phyloP scores from a whole-genome alignment of 2,113 vertebrate species.

The Mormyrus iriodes region DNA sequence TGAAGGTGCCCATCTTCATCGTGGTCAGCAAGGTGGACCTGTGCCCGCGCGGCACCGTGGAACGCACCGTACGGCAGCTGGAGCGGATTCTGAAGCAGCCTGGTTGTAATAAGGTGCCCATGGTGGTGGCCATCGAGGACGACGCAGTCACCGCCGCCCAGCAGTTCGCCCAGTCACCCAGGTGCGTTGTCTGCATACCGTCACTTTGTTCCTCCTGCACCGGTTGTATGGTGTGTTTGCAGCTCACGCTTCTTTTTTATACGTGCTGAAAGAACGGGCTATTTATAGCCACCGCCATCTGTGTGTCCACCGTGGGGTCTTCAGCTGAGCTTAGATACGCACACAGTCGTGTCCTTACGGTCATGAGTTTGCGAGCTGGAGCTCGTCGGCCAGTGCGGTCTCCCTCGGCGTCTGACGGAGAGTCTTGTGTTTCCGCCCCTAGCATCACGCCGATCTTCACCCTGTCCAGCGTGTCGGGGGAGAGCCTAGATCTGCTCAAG shows the following conservation, averaged over 20 bases:
- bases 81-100: constrained; percentile 92
- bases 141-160: constrained; percentile 95
- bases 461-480: constrained; percentile 88
- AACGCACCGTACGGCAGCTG: constrained; percentile 89
- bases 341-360: background rate
- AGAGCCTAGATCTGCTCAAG: constrained; percentile 89
- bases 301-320: background rate
- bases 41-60: constrained; percentile 81
- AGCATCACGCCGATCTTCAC: constrained; percentile 97
- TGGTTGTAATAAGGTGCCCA: constrained; percentile 92
- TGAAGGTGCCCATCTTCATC: constrained; percentile 96
- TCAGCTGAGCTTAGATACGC: background rate
- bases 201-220: background rate
- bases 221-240: background rate
- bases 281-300: background rate
- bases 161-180: constrained; percentile 91
- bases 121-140: constrained; percentile 75
- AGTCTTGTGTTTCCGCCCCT: background rate
- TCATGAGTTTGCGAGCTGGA: background rate
- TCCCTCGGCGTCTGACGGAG: background rate
- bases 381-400: background rate
- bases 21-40: constrained; percentile 95
- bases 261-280: background rate
- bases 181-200: constrained; percentile 49
- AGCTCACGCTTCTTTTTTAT: background rate